A percentile compares a stretch with the other conserved stretches of the same genome.
Conservation (phyloP, 2,888 invertebrate genomes). For the Elmis aenea region DNA sequence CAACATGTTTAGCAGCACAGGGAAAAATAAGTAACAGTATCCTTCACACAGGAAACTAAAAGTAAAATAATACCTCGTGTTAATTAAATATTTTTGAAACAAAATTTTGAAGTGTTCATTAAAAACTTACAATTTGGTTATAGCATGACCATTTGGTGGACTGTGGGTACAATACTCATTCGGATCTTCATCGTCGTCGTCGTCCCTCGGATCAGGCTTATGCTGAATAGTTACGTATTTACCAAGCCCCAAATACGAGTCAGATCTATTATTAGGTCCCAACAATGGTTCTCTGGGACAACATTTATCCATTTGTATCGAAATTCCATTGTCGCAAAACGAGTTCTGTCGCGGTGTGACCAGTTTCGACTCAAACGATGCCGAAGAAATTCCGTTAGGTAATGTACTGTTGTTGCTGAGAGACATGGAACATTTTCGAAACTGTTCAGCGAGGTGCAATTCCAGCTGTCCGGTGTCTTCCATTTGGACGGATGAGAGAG, state of each 20-base stretch:
- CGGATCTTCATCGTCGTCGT: conserved; percentile 9
- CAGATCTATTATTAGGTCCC: conserved; percentile 29
- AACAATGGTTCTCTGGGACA: conserved; percentile 41
- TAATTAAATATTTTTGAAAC: too few relatives aligned
- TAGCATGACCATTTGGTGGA: conserved; percentile 25
- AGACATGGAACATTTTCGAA: conserved; percentile 45
- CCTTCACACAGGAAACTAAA: too few relatives aligned
- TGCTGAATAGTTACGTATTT: conserved; percentile 34
- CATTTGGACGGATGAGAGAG: conserved; percentile 67
- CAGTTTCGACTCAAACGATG: conserved; percentile 18
- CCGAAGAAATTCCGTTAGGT: conserved; percentile 18
- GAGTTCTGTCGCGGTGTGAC: conserved; percentile 18
- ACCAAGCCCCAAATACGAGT: conserved; percentile 29
- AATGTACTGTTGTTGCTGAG: conserved; percentile 25
- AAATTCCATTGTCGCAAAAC: conserved; percentile 26
- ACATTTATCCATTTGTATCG: conserved; percentile 38
- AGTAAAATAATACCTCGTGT: too few relatives aligned
- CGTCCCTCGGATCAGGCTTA: conserved; percentile 16
- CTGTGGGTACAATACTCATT: conserved; percentile 26
- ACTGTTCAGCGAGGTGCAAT: conserved; percentile 45
- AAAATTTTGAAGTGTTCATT: too few relatives aligned
- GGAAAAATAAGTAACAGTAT: too few relatives aligned
- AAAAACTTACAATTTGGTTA: conserved; percentile 27
- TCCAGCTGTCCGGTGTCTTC: conserved; percentile 60
- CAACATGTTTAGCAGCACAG: too few relatives aligned